Percentiles rank a stretch among this genome's conserved stretches.
Conservation (phyloP, 2,113 vertebrate genomes). For the Ceyx margarethae region DNA sequence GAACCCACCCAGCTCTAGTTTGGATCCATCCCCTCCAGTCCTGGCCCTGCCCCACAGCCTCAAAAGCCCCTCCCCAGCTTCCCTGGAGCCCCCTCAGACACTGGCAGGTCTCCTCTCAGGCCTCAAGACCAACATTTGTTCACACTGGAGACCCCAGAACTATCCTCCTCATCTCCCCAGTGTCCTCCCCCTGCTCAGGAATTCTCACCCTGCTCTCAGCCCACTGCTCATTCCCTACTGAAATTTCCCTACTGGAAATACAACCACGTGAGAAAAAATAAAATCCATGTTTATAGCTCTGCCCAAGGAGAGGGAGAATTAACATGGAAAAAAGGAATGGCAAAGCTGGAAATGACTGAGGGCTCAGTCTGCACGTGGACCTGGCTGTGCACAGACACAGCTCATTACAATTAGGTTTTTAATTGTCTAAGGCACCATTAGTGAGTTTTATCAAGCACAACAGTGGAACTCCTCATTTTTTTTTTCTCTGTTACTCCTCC, state of each 20-base stretch:
- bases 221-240: too few relatives aligned
- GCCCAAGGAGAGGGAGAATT: neutral
- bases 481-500: neutral
- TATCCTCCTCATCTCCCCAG: too few relatives aligned
- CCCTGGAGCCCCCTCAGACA: too few relatives aligned
- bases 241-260: neutral
- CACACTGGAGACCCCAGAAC: too few relatives aligned
- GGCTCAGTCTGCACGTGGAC: fast-evolving
- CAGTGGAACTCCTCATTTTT: neutral
- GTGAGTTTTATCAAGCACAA: neutral
- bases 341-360: neutral
- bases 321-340: neutral
- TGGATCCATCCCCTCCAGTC: too few relatives aligned
- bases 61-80: too few relatives aligned
- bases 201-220: too few relatives aligned
- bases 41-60: too few relatives aligned
- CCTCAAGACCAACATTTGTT: too few relatives aligned
- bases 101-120: too few relatives aligned
- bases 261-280: constrained; percentile 32
- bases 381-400: neutral
- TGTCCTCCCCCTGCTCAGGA: too few relatives aligned
- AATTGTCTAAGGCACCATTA: neutral
- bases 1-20: too few relatives aligned
- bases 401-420: neutral
- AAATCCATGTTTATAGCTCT: neutral